Percentiles rank a stretch among this genome's conserved stretches.
phyloP scores from a whole-genome alignment of 2,113 vertebrate genomes.

The Electrona antarctica region DNA sequence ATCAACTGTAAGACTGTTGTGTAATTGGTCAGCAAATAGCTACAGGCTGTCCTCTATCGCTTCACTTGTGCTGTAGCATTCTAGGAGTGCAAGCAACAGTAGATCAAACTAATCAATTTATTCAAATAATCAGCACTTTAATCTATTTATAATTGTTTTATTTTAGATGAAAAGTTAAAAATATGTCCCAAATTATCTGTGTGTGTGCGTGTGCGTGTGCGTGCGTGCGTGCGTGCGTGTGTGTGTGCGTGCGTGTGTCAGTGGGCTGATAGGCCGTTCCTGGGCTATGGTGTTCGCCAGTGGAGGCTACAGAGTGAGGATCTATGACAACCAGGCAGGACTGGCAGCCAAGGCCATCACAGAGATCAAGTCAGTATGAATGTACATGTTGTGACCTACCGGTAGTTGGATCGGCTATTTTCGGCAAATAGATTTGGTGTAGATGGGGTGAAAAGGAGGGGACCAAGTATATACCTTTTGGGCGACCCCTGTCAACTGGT shows the following conservation, averaged over 20 bases:
- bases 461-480: too few species aligned
- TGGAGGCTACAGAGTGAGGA: constrained; percentile 88
- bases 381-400: too few species aligned
- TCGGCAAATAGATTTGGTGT: too few species aligned
- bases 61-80: not conserved
- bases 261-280: constrained; percentile 92
- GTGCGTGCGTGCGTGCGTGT: not conserved
- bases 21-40: too few species aligned
- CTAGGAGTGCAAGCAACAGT: too few species aligned
- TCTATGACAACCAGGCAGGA: constrained; percentile 88
- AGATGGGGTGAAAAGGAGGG: not conserved
- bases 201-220: not conserved
- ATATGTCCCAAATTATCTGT: too few species aligned
- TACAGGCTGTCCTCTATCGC: not conserved
- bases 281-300: constrained; percentile 95
- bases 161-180: too few species aligned
- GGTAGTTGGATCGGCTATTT: too few species aligned
- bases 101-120: not conserved
- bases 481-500: too few species aligned
- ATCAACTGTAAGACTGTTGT: not conserved
- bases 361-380: constrained; percentile 82
- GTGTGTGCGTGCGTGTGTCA: constrained; percentile 57
- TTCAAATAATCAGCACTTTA: too few species aligned
- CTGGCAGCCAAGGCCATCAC: constrained; percentile 83
- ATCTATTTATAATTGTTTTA: too few species aligned